Base-by-base conservation (phyloP, 2,888 invertebrate species). In the Caenorhabditis sulstoni region DNA sequence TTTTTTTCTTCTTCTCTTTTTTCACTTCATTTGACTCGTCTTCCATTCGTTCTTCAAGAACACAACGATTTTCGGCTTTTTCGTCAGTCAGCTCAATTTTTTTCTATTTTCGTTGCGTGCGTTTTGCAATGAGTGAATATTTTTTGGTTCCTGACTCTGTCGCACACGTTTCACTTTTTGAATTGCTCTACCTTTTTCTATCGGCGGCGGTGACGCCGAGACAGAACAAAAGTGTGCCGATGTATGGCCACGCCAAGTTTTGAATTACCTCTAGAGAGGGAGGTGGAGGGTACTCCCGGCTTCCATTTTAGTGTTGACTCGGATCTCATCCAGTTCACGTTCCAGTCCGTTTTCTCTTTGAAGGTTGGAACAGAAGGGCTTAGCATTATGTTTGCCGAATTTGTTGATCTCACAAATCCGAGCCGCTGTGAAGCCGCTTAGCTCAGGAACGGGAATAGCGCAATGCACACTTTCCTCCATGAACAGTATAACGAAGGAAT, bases 221-320 rank as follows among this genome's bases (percentile, higher is more conserved):
- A 22, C 41, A 29, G 71, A 61, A 65, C 64, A 37, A 52, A 71
- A 57, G 23, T 62, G 62, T 49, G 47, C 20, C 55, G 55, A 16
- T 53, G 61, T 55, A 49, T 29, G 62, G 14, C 39, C 62, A 67
- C 20, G 58, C 44, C 68, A 41, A 64, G 73, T 73, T 73, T 64
- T 64, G 64, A 73, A 73, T 73, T 71, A 71, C 71, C 62, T 62
- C 61, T 20, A 55, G 61, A 20, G 37, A 53, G 50, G 47, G 45
- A n/a, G n/a, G 29, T 3, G 29, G 29, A 29, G 29, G 29, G 29
- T 7, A 29, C 4, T 53, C 41, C 14, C 11, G 2, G 11, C 11
- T 14, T 14, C 11, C 41, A 41, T 35, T 57, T 23, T 64, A 55
- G 57, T 71, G 57, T 64, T 64, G 62, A 71, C 62, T 64, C 45